Percentiles rank a stretch among this genome's conserved stretches.
These are phyloP conservation scores for Caracal caracal DNA, from an alignment of 2,113 vertebrate species.

Conservation along the genomic window DNA sequence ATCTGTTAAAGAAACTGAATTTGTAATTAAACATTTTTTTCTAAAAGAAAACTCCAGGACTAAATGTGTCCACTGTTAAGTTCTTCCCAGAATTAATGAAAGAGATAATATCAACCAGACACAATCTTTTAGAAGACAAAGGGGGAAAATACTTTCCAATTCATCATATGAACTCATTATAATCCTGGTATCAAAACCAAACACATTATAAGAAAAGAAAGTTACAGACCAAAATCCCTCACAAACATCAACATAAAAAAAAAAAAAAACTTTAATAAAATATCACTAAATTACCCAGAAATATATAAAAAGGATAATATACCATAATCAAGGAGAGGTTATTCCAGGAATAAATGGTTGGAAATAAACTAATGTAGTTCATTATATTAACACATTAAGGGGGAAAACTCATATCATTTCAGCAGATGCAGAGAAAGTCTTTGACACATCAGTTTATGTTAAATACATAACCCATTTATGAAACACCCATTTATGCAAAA, in stretches of 20 bases:
- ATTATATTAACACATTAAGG: not conserved
- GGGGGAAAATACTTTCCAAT: not conserved
- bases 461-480: not conserved
- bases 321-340: not conserved
- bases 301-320: not conserved
- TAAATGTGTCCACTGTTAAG: not conserved
- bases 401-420: not conserved
- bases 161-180: not conserved
- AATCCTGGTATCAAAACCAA: constrained; percentile 11
- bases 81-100: not conserved
- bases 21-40: not conserved
- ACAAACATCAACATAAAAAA: not conserved
- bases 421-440: not conserved
- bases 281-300: not conserved
- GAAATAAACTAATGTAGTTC: not conserved
- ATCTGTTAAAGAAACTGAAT: not conserved
- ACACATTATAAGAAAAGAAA: not conserved
- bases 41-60: not conserved
- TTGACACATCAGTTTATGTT: not conserved
- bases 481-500: not conserved
- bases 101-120: not conserved
- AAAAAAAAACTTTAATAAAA: constrained; percentile 16
- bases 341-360: not conserved
- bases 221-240: not conserved
- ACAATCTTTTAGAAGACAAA: not conserved